phyloP scores from a whole-genome alignment of 2,888 invertebrate genomes.

The Dastarcus helophoroides region DNA sequence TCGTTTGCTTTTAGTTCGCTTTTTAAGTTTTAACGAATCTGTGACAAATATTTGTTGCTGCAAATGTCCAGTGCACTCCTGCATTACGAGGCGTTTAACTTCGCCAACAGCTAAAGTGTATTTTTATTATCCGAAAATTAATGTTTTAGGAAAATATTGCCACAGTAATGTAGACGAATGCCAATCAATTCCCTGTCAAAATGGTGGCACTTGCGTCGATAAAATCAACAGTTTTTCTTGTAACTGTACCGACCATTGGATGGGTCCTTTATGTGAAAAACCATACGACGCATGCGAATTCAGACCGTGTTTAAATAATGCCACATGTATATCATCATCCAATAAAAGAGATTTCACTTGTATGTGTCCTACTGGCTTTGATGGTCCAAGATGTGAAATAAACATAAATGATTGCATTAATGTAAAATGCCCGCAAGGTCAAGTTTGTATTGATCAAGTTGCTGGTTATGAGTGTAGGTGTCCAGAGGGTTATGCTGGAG shows the following conservation, averaged over 20 bases:
- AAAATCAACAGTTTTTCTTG: conserved; percentile 42
- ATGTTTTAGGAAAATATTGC: conserved; percentile 41
- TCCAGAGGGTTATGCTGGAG: conserved; percentile 47
- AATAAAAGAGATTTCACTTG: conserved; percentile 45
- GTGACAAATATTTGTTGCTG: too few species aligned
- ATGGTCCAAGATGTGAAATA: conserved; percentile 52
- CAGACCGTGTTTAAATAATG: conserved; percentile 53
- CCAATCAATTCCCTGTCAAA: conserved; percentile 40
- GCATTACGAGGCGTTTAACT: too few species aligned
- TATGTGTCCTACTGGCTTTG: conserved; percentile 53
- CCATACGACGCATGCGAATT: conserved; percentile 45
- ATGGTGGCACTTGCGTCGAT: conserved; percentile 44
- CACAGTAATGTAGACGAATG: conserved; percentile 43
- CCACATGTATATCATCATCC: conserved; percentile 42
- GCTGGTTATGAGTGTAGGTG: conserved; percentile 50
- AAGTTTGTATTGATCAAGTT: conserved; percentile 44
- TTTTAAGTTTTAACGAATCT: too few species aligned
- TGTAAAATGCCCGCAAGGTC: conserved; percentile 39
- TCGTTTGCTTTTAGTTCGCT: too few species aligned
- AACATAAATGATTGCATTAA: conserved; percentile 56
- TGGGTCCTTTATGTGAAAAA: conserved; percentile 45
- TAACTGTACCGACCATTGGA: conserved; percentile 46
- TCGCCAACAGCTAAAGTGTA: too few species aligned
- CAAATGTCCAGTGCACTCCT: too few species aligned
- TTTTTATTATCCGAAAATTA: too few species aligned